Evolutionary conservation across 2,113 vertebrate species (phyloP), one percentile per base, ranked within the genome.

Genomic region (Nettapus auritus): DNA sequence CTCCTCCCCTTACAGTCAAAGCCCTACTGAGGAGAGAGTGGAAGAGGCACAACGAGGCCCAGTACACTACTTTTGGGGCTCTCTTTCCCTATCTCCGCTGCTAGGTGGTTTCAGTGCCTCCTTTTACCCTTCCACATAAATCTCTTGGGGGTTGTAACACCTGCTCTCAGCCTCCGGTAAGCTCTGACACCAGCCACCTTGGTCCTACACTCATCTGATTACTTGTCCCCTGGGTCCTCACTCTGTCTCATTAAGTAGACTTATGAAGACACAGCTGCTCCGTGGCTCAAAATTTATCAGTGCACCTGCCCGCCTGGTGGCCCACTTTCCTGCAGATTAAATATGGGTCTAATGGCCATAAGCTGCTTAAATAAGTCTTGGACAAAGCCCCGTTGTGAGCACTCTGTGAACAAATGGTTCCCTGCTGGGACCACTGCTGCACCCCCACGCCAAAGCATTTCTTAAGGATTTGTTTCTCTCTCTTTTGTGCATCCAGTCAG

Each of bases 321-420:
- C 93, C 91, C 90, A 95, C 64, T 95, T 97, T 88, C 34, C 94
- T 64, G 73, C 85, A 84, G 94, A 96, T 96, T 95, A 96, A 97
- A 86, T 79, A 31, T 91, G 86, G 20, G 11, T 90, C 90, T 96
- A 76, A 94, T 92, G 90, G 66, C 69, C 53, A 36, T 90, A 96
- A 96, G 90, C 95, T 68, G 94, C 90, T 97, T 95, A 96, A 94
- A 88, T 22, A 83, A 60, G 76, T 90, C 92, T 93, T 94, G 86
- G 88, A 82, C 80, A 95, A 96, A 97, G 88, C 91, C 92, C 90
- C 86, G 91, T 71, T 86, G 80, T 56, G 56, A 80, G 59, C 1
- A 1, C 52, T 34, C 63, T 1, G 25, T 31, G 79, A 95, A 66
- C 73, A 88, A 88, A 80, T 20, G 76, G 69, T 38, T 81, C 66